Base-by-base conservation (phyloP, 2,113 vertebrate genomes). In the Toxotes chatareus region DNA sequence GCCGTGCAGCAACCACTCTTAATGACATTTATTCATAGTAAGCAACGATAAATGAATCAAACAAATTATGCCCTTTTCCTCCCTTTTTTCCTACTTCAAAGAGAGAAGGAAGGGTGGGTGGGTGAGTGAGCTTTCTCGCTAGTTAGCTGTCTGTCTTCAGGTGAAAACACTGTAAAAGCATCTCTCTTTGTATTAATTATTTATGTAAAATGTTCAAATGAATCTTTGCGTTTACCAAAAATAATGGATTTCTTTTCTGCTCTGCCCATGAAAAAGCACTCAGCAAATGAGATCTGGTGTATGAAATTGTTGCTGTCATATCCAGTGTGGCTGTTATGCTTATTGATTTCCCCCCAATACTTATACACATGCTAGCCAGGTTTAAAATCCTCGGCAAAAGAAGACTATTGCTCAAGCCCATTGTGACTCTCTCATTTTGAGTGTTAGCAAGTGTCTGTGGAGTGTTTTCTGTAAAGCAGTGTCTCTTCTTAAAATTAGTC, bases 251-350 rank as follows among this genome's bases (percentile, higher is more conserved):
- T 86, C 49, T 84, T 91, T 87, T 93, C 83, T 87, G 83, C 71
- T 78, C 66, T 76, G 73, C 64, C 76, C 34, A 46, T 88, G 84
- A 83, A 90, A 88, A 86, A 88, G 72, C 86, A 86, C 42, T 80
- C 88, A 84, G 90, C 78, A 83, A 92, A 93, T 82, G 82, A 86
- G 88, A 91, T 90, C 81, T 85, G 85, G 86, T 89, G 91, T 86
- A 87, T 92, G 90, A 91, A 93, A 94, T 91, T 91, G 88, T 89
- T 79, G 88, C 89, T 90, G 92, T 92, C 91, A 90, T 86, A 83
- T 83, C 70, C 85, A 89, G 73, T 83, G 80, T 84, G 68, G 80
- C 78, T 89, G 88, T 93, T 91, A 79, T 82, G 81, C 86, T 91
- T 91, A 91, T 92, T 91, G 89, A 92, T 92, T 86, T 84, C 11